Conservation (phyloP, 2,797 vertebrate genomes). For the Leptatherina wallacei region DNA sequence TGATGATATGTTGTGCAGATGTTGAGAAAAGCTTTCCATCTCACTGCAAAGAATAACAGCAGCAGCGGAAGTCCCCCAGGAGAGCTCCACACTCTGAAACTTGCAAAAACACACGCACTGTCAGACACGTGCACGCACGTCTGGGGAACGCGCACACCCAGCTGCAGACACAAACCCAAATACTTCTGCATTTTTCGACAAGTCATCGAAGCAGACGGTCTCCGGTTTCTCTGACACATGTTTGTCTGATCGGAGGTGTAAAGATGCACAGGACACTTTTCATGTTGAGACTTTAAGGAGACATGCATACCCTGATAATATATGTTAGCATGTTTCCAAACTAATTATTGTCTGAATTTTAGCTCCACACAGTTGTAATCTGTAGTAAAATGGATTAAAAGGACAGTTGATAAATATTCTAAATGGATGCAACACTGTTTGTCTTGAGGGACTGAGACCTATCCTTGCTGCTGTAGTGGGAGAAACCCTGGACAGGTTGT, state of each 20-base stretch:
- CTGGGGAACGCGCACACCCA: neutral
- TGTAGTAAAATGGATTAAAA: neutral
- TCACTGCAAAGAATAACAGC: constrained; percentile 75
- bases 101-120: constrained; percentile 32
- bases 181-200: constrained; percentile 35
- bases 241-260: constrained; percentile 11
- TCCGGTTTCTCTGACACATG: constrained; percentile 4
- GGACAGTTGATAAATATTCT: neutral
- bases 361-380: neutral
- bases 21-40: constrained; percentile 74
- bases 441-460: no score
- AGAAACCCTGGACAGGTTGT: neutral
- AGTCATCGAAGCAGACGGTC: constrained; percentile 22
- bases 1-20: constrained; percentile 81
- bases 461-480: neutral
- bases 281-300: constrained; percentile 37
- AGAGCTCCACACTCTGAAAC: constrained; percentile 55
- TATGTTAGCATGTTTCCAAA: constrained; percentile 8
- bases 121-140: constrained; percentile 25
- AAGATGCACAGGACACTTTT: constrained; percentile 46
- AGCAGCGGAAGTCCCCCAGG: constrained; percentile 70
- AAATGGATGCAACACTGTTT: neutral
- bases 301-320: constrained; percentile 20
- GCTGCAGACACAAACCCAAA: constrained; percentile 36
- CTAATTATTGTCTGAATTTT: neutral